Evolutionary conservation across 2,113 vertebrate species (phyloP).

Genomic region (Aptenodytes patagonicus): DNA sequence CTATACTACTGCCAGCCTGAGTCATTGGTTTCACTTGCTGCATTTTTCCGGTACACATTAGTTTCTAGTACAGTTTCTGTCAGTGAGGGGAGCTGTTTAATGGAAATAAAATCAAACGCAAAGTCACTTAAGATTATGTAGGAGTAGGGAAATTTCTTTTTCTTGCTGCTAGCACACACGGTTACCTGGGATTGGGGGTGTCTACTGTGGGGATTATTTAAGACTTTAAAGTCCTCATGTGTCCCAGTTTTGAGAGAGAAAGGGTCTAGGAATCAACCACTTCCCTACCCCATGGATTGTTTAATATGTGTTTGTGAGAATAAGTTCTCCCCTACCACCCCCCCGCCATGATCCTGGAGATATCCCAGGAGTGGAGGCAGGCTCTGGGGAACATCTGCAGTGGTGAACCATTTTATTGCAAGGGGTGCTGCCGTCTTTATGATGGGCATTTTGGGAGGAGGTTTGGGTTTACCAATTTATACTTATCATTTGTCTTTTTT

Average conservation of each 20-base stretch:
- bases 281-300: not conserved
- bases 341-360: not conserved
- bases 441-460: not conserved
- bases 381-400: not conserved
- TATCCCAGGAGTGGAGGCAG: not conserved
- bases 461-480: not conserved
- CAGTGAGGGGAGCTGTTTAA: not conserved
- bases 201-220: not conserved
- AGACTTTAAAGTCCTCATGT: constrained; percentile 34
- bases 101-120: constrained; percentile 14
- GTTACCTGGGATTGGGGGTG: constrained; percentile 5
- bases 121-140: constrained; percentile 10
- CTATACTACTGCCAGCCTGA: not conserved
- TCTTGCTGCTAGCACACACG: not conserved
- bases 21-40: not conserved
- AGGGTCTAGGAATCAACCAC: not conserved
- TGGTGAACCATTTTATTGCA: not conserved
- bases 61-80: not conserved
- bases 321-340: not conserved
- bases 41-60: not conserved
- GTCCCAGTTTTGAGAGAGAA: constrained; percentile 32
- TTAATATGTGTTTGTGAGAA: not conserved
- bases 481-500: not conserved
- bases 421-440: not conserved
- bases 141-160: not conserved